These are phyloP conservation scores for Tachina lurida DNA, from an alignment of 2,888 invertebrate species.

Conservation along the genomic window DNA sequence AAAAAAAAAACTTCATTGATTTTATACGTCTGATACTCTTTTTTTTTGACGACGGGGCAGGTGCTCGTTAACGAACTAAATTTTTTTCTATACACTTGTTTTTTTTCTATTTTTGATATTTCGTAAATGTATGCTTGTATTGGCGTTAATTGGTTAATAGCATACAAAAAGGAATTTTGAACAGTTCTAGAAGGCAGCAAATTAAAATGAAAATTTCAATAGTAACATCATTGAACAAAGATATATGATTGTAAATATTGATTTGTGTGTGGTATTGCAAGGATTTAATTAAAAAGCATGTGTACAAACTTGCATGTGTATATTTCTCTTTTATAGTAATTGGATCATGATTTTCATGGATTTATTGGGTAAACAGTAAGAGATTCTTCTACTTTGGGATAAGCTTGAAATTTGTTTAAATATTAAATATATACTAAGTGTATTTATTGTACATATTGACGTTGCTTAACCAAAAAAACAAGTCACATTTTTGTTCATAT, in stretches of 20 bases:
- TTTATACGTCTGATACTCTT: neutral
- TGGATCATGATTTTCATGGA: neutral
- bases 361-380: too few species aligned
- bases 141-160: constrained; percentile 68
- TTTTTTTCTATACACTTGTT: neutral
- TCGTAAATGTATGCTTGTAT: constrained; percentile 38
- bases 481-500: too few species aligned
- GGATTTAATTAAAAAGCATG: constrained; percentile 4
- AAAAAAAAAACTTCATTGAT: constrained; percentile 1
- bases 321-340: neutral
- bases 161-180: constrained; percentile 44
- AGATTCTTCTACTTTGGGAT: too few species aligned
- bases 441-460: too few species aligned
- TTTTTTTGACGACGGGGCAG: neutral
- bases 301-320: neutral
- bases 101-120: neutral
- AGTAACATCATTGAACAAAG: constrained; percentile 8
- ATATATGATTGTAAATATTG: constrained; percentile 35
- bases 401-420: too few species aligned
- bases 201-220: constrained; percentile 59
- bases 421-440: too few species aligned
- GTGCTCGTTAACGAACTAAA: neutral
- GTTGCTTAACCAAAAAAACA: too few species aligned
- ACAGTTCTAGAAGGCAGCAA: constrained; percentile 54
- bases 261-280: constrained; percentile 30